Percentiles rank a stretch among this genome's conserved stretches.
phyloP scores from a whole-genome alignment of 2,888 invertebrate genomes.

The Notocelia uddmanniana region DNA sequence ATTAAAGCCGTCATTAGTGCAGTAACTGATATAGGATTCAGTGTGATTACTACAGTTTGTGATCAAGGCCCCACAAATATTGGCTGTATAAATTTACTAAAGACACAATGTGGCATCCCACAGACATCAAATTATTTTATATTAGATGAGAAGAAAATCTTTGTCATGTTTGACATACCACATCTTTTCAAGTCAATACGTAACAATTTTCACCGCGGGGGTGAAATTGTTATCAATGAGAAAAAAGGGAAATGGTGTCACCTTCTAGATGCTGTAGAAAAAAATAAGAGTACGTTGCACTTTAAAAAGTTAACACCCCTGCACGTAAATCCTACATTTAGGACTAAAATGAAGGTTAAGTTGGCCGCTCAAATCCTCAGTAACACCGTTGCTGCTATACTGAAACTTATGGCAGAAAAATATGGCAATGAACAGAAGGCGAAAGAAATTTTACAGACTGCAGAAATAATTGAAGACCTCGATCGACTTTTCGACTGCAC shows the following conservation, averaged over 20 bases:
- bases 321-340: background rate
- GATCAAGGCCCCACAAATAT: conserved; percentile 46
- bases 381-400: conserved; percentile 48
- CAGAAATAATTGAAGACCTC: conserved; percentile 1
- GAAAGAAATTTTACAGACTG: background rate
- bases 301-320: background rate
- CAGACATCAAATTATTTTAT: background rate
- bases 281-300: background rate
- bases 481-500: too few species aligned
- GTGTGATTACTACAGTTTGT: conserved; percentile 37
- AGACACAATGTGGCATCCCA: background rate
- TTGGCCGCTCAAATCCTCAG: conserved; percentile 50
- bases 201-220: conserved; percentile 7
- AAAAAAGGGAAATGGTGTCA: conserved; percentile 8
- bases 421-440: background rate
- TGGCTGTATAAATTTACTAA: conserved; percentile 13
- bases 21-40: conserved; percentile 21
- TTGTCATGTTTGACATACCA: conserved; percentile 3
- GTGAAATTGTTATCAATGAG: background rate
- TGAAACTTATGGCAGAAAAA: conserved; percentile 38
- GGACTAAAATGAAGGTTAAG: conserved; percentile 50
- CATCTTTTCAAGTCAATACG: conserved; percentile 7
- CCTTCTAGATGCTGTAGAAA: background rate
- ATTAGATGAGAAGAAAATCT: background rate
- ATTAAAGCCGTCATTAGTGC: conserved; percentile 34